Base-by-base conservation (phyloP, 2,888 invertebrate genomes). In the Sarcophaga subvicina region DNA sequence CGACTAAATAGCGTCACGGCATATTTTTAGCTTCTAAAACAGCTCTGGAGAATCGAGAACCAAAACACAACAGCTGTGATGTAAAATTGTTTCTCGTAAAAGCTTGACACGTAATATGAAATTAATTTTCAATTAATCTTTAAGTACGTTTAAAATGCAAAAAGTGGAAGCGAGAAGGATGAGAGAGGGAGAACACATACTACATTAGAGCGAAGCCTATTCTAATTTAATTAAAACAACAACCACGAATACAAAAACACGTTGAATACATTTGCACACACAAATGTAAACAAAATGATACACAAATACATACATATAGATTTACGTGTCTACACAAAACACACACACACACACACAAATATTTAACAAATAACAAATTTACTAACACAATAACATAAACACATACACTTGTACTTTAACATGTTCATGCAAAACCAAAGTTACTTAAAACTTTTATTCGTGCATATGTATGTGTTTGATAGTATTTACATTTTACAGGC, bases 71-170 rank as follows among this genome's bases (percentile, higher is more conserved):
- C 45, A 72, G 54, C 71, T 79, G 63, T 27, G 20, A 22, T 22
- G 25, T 6, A 37, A 54, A 59, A 77, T 69, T 59, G 22, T 17
- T 72, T 27, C 71, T 22, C 14, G 3, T 5, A 37, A 63, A 37
- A 75, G 62, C 69, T 69, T 70, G 59, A 67, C 85, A 81, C 77
- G 78, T 78, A 66, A 60, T 63, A 64, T 64, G 62, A 70, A 85
- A 85, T 81, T 85, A 78, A 85, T 81, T 78, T 85, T 73, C 66
- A 70, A 81, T 85, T 81, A 85, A 81, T 81, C 69, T 72, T 69
- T 62, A 78, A 78, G 66, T 76, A 79, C 37, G 69, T 78, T 78
- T 67, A 63, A 54, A 62, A 78, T 62, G 27, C 47, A 60, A 11
- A 72, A 17, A 54, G 54, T 17, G 4, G 17, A 54, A 17, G 17